Percentiles rank a stretch among this genome's conserved stretches.
These are phyloP conservation scores for Onychomys leucogaster DNA, from an alignment of 2,797 vertebrate species.

Conservation along the genomic window DNA sequence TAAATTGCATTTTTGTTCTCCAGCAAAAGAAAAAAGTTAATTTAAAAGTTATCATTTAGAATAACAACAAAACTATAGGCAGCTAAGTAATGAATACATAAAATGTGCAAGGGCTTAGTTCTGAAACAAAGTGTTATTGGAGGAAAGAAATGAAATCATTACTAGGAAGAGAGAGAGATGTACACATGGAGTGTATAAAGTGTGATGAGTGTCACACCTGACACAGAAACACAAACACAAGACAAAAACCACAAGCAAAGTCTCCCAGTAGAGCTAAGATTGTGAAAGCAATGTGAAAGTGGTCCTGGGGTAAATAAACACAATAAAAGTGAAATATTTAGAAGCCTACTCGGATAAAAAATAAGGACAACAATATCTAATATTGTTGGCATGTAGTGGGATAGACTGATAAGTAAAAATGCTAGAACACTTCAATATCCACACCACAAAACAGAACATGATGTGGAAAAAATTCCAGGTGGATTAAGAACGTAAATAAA, in stretches of 20 bases:
- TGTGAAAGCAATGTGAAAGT: neutral
- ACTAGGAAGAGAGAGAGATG: neutral
- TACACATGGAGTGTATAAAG: neutral
- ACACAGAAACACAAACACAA: neutral
- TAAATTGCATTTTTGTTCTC: constrained; percentile 21
- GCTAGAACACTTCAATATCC: neutral
- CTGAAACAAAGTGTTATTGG: neutral
- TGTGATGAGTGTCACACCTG: neutral
- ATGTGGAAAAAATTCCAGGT: neutral
- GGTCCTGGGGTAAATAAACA: neutral
- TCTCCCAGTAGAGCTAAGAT: neutral
- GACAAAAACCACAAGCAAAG: neutral
- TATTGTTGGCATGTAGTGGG: neutral
- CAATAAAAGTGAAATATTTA: neutral
- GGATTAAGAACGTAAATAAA: neutral
- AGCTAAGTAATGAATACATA: neutral
- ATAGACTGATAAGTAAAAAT: neutral
- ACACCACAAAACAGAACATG: neutral
- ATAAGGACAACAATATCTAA: neutral
- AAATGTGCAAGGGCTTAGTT: neutral
- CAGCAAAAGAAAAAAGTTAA: neutral
- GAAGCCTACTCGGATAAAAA: neutral
- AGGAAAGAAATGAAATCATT: neutral
- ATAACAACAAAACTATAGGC: neutral
- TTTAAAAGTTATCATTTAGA: constrained; percentile 42